Conservation (phyloP, 2,797 vertebrate species). For the Philypnodon macrostomus region DNA sequence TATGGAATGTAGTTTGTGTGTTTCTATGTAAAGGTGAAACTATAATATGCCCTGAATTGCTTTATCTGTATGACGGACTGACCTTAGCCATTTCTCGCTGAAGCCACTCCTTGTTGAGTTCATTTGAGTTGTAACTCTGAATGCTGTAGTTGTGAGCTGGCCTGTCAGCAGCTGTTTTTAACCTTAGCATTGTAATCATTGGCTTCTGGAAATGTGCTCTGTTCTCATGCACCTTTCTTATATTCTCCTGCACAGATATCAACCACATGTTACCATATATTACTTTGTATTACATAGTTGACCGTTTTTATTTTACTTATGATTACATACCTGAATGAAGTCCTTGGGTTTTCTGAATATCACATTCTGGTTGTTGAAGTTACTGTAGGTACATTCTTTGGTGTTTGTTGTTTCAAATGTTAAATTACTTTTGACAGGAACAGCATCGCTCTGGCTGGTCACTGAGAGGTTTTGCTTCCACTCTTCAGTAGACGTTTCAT, state of each 20-base stretch:
- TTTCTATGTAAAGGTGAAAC: too few species aligned
- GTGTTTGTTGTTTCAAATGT: slow-evolving; percentile 53
- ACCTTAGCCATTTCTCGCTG: slow-evolving; percentile 75
- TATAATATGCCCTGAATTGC: too few species aligned
- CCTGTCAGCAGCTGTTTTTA: slow-evolving; percentile 24
- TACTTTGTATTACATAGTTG: neutral
- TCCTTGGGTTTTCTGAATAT: slow-evolving; percentile 25
- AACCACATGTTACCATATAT: slow-evolving; percentile 10
- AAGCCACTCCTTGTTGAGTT: slow-evolving; percentile 66
- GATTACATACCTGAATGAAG: slow-evolving; percentile 57
- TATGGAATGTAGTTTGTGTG: too few species aligned
- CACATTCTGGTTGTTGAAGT: slow-evolving; percentile 23
- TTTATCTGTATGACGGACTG: slow-evolving; percentile 42
- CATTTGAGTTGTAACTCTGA: slow-evolving; percentile 75
- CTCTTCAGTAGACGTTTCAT: slow-evolving; percentile 54
- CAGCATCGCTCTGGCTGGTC: neutral
- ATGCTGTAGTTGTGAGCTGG: slow-evolving; percentile 76
- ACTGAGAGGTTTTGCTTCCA: slow-evolving; percentile 4
- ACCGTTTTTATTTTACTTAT: neutral
- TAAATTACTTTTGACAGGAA: slow-evolving; percentile 12
- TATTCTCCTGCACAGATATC: slow-evolving; percentile 71
- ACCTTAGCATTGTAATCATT: slow-evolving; percentile 36
- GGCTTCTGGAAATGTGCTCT: slow-evolving; percentile 45
- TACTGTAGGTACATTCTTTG: slow-evolving; percentile 50
- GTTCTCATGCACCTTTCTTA: slow-evolving; percentile 44